These are phyloP conservation scores for Nanorana parkeri DNA, from an alignment of 2,113 vertebrate genomes.

Conservation along the genomic window DNA sequence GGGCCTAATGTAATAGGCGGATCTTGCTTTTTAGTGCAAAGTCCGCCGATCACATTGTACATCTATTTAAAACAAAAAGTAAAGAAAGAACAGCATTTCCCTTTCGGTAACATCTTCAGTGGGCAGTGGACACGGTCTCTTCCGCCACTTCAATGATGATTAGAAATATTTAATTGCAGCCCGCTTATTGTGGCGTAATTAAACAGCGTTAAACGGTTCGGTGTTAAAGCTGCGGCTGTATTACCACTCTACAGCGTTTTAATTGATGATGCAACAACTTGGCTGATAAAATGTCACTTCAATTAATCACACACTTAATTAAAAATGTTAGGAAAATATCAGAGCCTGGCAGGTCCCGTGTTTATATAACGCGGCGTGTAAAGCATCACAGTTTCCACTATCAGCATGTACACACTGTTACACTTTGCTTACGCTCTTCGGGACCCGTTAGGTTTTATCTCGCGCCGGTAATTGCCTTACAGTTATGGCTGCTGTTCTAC, in stretches of 20 bases:
- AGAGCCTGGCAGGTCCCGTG: constrained; percentile 15
- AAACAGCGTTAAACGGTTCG: constrained; percentile 19
- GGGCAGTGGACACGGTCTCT: neutral
- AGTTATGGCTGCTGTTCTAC: too few species aligned
- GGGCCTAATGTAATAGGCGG: too few species aligned
- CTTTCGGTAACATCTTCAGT: constrained; percentile 14
- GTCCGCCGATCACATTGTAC: too few species aligned
- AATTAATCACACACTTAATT: constrained; percentile 55
- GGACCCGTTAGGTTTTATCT: neutral
- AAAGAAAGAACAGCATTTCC: too few species aligned
- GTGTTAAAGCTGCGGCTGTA: neutral
- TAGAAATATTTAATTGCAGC: constrained; percentile 11
- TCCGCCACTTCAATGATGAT: neutral
- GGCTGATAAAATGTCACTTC: constrained; percentile 45
- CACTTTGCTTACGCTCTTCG: neutral
- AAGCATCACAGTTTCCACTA: neutral
- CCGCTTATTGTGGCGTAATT: constrained; percentile 27
- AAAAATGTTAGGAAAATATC: constrained; percentile 50
- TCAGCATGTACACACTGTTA: neutral
- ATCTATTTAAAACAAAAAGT: too few species aligned
- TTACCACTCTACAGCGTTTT: constrained; percentile 27
- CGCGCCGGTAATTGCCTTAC: neutral
- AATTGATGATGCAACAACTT: constrained; percentile 40
- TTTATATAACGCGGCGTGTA: constrained; percentile 32
- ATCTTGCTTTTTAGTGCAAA: too few species aligned